A percentile compares a stretch with the other conserved stretches of the same genome.
Conservation (phyloP, 2,888 invertebrate species). For the Campopleginae sp. region DNA sequence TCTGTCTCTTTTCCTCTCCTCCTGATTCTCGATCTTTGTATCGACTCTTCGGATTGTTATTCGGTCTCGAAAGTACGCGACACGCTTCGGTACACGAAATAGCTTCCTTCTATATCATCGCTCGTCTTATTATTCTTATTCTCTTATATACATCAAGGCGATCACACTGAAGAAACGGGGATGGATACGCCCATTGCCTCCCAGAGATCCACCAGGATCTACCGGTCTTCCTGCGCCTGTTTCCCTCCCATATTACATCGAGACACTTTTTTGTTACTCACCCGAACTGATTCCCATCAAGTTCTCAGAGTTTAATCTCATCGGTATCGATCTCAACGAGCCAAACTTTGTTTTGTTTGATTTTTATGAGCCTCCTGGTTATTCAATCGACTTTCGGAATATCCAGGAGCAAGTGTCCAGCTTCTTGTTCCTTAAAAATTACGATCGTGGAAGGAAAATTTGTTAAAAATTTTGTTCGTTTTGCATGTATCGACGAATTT, state of each 20-base stretch:
- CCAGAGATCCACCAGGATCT: slow-evolving; percentile 29
- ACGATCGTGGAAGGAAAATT: no score
- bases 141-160: slow-evolving; percentile 3
- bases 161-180: slow-evolving; percentile 14
- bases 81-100: slow-evolving; percentile 55
- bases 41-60: slow-evolving; percentile 28
- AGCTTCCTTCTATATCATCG: slow-evolving; percentile 35
- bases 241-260: slow-evolving; percentile 26
- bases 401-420: no score
- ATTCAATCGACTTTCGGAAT: neutral
- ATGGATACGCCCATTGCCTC: slow-evolving; percentile 43
- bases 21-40: neutral
- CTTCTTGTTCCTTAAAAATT: no score
- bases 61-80: slow-evolving; percentile 19
- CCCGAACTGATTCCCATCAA: slow-evolving; percentile 50
- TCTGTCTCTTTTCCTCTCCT: neutral
- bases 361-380: neutral
- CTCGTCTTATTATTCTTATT: slow-evolving; percentile 8
- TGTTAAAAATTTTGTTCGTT: no score
- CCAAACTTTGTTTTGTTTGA: neutral
- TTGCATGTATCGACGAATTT: no score
- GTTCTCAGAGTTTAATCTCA: neutral
- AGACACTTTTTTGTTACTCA: slow-evolving; percentile 31
- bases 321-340: slow-evolving; percentile 10
- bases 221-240: neutral